Evolutionary conservation across 2,888 invertebrate genomes (phyloP).

Genomic region (Synergus gifuensis): DNA sequence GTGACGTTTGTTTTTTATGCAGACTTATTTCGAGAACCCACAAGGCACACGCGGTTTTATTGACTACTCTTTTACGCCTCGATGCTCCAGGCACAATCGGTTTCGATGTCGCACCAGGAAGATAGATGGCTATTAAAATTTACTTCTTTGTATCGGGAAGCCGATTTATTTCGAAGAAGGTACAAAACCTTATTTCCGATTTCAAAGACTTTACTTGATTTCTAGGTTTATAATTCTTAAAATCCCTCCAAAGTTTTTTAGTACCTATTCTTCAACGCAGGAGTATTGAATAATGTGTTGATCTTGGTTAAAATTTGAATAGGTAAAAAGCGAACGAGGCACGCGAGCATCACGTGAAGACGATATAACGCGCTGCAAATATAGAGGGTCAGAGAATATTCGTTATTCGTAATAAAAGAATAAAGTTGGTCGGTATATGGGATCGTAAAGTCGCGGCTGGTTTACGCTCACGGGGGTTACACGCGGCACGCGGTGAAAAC

Average conservation of each 20-base stretch:
- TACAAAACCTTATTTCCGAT: conserved; percentile 1
- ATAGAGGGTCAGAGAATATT: conserved; percentile 56
- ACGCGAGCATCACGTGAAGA: conserved; percentile 31
- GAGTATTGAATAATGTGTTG: conserved; percentile 4
- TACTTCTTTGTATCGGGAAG: conserved; percentile 44
- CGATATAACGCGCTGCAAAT: conserved; percentile 49
- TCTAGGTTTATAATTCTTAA: too few species aligned
- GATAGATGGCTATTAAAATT: conserved; percentile 69
- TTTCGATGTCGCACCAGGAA: conserved; percentile 54
- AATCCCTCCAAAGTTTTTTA: too few species aligned
- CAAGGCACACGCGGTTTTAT: conserved; percentile 52
- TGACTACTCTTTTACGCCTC: conserved; percentile 55
- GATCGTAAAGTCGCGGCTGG: conserved; percentile 71
- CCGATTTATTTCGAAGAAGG: conserved; percentile 23
- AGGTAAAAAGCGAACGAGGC: conserved; percentile 11
- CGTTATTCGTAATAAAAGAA: conserved; percentile 73
- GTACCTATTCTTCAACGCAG: neutral
- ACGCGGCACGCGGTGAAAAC: conserved; percentile 25
- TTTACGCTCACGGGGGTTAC: conserved; percentile 62
- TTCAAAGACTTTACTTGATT: conserved; percentile 13
- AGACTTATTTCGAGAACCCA: conserved; percentile 38
- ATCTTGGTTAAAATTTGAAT: neutral
- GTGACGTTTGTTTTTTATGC: conserved; percentile 33
- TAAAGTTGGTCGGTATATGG: conserved; percentile 68
- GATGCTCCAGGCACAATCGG: conserved; percentile 58